These are phyloP conservation scores for Ailuropoda melanoleuca DNA, from an alignment of 2,113 vertebrate genomes.

Conservation along the genomic window DNA sequence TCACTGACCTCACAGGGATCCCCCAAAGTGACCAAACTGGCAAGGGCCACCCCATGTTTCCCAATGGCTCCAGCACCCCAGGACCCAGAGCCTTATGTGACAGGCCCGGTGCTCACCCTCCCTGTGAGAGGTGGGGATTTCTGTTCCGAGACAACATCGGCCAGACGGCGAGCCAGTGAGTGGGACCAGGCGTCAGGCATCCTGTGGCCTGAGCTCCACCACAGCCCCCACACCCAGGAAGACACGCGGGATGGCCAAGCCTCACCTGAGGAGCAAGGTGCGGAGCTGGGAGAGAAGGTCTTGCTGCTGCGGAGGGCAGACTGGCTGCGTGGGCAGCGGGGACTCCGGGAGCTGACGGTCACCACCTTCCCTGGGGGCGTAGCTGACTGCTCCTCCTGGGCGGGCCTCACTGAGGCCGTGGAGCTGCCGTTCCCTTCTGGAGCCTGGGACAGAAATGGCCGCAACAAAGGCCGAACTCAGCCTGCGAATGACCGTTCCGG, in stretches of 20 bases:
- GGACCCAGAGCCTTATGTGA: background rate
- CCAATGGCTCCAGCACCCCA: background rate
- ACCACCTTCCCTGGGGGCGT: slow-evolving; percentile 92
- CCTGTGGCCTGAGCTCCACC: no score
- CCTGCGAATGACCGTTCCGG: background rate
- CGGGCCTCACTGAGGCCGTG: slow-evolving; percentile 89
- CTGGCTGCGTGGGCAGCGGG: slow-evolving; percentile 91
- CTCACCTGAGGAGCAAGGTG: slow-evolving; percentile 84
- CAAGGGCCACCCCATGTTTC: background rate
- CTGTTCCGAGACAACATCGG: accelerated
- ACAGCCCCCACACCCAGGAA: accelerated
- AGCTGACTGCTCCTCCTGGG: slow-evolving; percentile 90
- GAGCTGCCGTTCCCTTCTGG: slow-evolving; percentile 90
- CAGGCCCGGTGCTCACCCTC: background rate
- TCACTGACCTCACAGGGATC: no score
- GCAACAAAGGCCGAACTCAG: background rate
- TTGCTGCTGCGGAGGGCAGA: slow-evolving; percentile 87
- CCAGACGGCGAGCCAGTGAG: no score
- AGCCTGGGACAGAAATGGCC: slow-evolving; percentile 79
- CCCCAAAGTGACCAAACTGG: background rate
- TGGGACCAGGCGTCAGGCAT: background rate
- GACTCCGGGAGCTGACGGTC: slow-evolving; percentile 89
- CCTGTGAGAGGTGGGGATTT: accelerated
- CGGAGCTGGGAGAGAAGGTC: slow-evolving; percentile 82
- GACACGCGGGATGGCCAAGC: background rate